phyloP scores from a whole-genome alignment of 1,140 invertebrate species.

The Halictus rubicundus region DNA sequence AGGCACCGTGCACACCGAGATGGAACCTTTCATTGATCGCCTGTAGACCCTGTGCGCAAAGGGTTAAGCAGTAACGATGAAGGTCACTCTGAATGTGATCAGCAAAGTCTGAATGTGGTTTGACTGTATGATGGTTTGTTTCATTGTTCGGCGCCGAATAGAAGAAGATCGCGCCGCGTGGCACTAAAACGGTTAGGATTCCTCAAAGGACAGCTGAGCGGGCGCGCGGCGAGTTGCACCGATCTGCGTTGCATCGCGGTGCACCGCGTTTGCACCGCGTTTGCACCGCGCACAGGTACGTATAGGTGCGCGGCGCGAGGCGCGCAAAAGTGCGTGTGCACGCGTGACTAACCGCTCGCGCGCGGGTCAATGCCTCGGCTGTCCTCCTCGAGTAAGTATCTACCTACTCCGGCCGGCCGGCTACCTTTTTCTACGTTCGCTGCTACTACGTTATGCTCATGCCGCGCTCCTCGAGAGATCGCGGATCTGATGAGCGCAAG shows the following conservation, averaged over 20 bases:
- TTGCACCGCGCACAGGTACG: not conserved
- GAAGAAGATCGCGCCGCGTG: too few relatives aligned
- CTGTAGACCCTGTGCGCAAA: too few relatives aligned
- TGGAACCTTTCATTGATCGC: too few relatives aligned
- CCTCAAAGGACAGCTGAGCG: conserved; percentile 36
- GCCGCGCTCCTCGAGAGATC: conserved; percentile 30
- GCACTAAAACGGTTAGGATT: conserved; percentile 42
- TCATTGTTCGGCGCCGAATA: too few relatives aligned
- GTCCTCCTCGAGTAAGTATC: conserved; percentile 64
- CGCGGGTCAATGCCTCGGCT: conserved; percentile 73
- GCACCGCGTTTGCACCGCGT: too few relatives aligned
- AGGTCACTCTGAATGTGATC: too few relatives aligned
- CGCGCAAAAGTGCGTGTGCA: conserved; percentile 53
- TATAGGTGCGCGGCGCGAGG: not conserved
- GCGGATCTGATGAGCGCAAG: conserved; percentile 23
- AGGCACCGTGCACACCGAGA: too few relatives aligned
- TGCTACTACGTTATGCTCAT: conserved; percentile 39
- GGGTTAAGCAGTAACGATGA: too few relatives aligned
- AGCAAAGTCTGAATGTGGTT: too few relatives aligned
- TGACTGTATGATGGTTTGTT: too few relatives aligned
- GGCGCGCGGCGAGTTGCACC: too few relatives aligned
- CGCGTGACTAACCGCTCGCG: conserved; percentile 67
- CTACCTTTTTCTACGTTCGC: conserved; percentile 36
- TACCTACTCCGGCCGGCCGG: conserved; percentile 31
- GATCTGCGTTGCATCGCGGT: too few relatives aligned